Percentiles rank a stretch among this genome's conserved stretches.
phyloP scores from a whole-genome alignment of 2,113 vertebrate species.

The Tachysurus fulvidraco region DNA sequence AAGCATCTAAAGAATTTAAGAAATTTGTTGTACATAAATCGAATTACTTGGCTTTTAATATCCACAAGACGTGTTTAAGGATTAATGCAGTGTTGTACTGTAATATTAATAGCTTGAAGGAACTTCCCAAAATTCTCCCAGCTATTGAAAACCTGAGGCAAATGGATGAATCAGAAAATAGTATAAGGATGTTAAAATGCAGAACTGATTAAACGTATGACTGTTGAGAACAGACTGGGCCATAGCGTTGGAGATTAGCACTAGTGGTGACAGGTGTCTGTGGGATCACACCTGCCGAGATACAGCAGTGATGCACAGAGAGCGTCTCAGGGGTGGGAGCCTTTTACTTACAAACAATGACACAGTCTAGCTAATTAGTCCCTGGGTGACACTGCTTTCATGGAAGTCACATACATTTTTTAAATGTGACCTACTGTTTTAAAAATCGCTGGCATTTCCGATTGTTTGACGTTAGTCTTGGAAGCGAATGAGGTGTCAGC shows the following conservation, averaged over 20 bases:
- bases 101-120: background rate
- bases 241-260: slow-evolving; percentile 33
- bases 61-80: background rate
- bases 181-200: slow-evolving; percentile 13
- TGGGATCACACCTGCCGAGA: slow-evolving; percentile 49
- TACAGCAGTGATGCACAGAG: slow-evolving; percentile 28
- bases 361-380: slow-evolving; percentile 64
- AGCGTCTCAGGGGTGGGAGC: slow-evolving; percentile 42
- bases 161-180: background rate
- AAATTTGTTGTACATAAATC: background rate
- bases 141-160: background rate
- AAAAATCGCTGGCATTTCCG: slow-evolving; percentile 23
- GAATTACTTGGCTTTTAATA: too few species aligned
- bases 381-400: slow-evolving; percentile 50
- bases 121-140: background rate
- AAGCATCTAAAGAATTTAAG: background rate
- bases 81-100: background rate
- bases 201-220: background rate
- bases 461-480: background rate
- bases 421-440: slow-evolving; percentile 52
- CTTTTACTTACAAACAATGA: slow-evolving; percentile 54
- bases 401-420: slow-evolving; percentile 56
- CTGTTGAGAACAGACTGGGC: background rate
- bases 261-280: slow-evolving; percentile 54
- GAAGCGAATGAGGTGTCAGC: background rate